Conservation (phyloP, 2,797 vertebrate genomes). For the Sarcophilus harrisii region DNA sequence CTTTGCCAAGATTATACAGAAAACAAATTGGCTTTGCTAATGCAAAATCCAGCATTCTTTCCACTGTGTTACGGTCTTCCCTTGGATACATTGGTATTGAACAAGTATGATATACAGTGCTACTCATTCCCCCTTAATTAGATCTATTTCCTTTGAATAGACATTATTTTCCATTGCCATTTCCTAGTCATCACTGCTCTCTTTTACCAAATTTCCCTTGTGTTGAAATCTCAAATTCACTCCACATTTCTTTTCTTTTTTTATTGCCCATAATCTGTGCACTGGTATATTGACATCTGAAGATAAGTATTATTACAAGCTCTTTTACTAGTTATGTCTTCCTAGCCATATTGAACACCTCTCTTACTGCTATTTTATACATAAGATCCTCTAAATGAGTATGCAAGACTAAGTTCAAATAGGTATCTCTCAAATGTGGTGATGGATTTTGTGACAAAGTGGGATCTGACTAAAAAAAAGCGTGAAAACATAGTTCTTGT, state of each 20-base stretch:
- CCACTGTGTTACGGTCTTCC: background rate
- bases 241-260: background rate
- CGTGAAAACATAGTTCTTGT: background rate
- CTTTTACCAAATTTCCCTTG: background rate
- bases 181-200: background rate
- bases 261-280: background rate
- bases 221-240: background rate
- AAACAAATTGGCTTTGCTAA: background rate
- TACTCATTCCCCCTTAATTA: background rate
- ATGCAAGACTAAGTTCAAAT: background rate
- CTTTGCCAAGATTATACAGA: background rate
- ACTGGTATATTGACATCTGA: background rate
- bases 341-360: background rate
- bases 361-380: background rate
- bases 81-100: background rate
- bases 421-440: background rate
- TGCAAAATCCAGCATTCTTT: background rate
- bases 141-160: background rate
- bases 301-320: background rate
- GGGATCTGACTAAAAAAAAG: background rate
- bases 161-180: background rate
- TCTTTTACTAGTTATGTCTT: background rate
- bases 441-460: background rate
- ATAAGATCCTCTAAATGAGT: background rate
- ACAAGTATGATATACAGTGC: background rate